Evolutionary conservation across 2,113 vertebrate genomes (phyloP).

Genomic region (Anser cygnoides): DNA sequence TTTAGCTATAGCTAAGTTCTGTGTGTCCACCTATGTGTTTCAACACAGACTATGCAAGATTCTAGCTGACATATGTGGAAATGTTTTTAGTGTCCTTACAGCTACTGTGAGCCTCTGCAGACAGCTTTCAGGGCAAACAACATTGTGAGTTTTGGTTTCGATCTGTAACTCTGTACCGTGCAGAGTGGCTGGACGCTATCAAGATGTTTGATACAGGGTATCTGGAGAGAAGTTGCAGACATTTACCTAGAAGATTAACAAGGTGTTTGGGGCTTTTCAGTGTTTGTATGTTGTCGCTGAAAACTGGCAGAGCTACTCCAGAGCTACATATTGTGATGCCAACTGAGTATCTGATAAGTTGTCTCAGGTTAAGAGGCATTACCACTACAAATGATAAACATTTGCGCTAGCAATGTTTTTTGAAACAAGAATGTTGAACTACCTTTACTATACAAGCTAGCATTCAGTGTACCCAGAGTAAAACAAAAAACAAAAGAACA

Average conservation of each 20-base stretch:
- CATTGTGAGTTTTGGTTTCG: background rate
- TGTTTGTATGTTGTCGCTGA: background rate
- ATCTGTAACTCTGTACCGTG: background rate
- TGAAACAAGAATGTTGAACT: background rate
- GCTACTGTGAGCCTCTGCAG: background rate
- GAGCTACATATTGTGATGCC: background rate
- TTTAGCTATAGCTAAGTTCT: background rate
- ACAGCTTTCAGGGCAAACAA: background rate
- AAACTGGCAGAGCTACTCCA: background rate
- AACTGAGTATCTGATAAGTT: background rate
- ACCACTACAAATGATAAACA: background rate
- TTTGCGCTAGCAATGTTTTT: background rate
- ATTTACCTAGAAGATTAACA: background rate
- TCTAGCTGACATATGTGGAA: background rate
- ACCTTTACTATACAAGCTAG: background rate
- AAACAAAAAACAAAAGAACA: background rate
- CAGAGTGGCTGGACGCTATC: background rate
- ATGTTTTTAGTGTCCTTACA: background rate
- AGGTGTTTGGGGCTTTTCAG: background rate
- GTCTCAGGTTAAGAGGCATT: background rate
- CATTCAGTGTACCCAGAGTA: background rate
- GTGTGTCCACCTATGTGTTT: background rate
- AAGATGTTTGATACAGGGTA: background rate
- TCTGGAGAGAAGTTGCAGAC: background rate
- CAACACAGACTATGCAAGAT: background rate